Conservation (phyloP, 1,140 invertebrate genomes). For the Scaptodrosophila lebanonensis region DNA sequence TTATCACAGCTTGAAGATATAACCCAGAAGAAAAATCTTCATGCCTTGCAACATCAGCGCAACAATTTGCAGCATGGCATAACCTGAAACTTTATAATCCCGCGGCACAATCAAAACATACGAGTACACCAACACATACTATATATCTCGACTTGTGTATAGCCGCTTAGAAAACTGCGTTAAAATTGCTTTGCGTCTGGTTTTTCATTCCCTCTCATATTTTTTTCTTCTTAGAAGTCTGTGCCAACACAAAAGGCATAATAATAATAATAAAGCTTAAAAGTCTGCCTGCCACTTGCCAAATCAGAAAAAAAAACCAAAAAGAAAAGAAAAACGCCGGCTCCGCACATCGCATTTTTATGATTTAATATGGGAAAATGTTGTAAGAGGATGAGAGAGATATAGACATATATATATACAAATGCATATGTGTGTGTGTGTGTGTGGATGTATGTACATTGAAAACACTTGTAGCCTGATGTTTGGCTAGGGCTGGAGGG, state of each 20-base stretch:
- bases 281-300: constrained; percentile 2
- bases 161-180: constrained; percentile 16
- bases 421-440: too few species aligned
- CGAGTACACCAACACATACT: not conserved
- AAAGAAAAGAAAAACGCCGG: too few species aligned
- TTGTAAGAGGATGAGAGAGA: constrained; percentile 20
- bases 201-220: too few species aligned
- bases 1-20: constrained; percentile 31
- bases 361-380: constrained; percentile 46
- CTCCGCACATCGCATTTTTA: constrained; percentile 27
- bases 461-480: too few species aligned
- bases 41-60: constrained; percentile 40
- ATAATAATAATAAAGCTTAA: constrained; percentile 30
- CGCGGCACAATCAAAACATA: constrained; percentile 8
- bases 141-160: too few species aligned
- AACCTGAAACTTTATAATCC: constrained; percentile 26
- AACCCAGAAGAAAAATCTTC: constrained; percentile 31
- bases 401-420: too few species aligned
- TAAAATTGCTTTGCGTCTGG: constrained; percentile 21
- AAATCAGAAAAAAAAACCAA: too few species aligned
- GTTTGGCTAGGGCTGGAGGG: not conserved
- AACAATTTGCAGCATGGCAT: constrained; percentile 35
- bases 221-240: constrained; percentile 16
- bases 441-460: too few species aligned
- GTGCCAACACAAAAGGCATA: constrained; percentile 28